Evolutionary conservation across 1,140 invertebrate species (phyloP), one percentile per base, ranked within the genome.

Genomic region (Orchestia grillus): DNA sequence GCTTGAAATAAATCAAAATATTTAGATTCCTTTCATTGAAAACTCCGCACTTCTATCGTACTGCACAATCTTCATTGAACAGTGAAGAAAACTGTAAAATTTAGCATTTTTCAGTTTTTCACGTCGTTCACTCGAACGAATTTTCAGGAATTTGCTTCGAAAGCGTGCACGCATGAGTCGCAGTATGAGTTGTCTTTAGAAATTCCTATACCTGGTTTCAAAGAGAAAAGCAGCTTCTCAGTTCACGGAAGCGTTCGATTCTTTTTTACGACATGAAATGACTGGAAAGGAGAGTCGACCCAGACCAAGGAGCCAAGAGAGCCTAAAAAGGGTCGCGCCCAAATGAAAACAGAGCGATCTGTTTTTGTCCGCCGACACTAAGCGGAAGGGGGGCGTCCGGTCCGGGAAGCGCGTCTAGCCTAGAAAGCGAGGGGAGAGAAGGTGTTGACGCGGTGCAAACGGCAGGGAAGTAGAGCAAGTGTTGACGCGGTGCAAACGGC

Each of bases 301-400:
- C 92, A 94, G 44, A 19, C 92, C 44, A 94, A 94, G 92, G 43
- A 94, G 44, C 43, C 92, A 45, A n/a, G 44, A 45, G 92, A 94
- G 62, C 62, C 28, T 77, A 77, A 77, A 77, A 77, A 77, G 62
- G 62, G 62, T 77, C 62, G 62, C 62, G 62, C 62, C 62, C 62
- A 77, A 77, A 77, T 77, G 62, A 77, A 77, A 77, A 77, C 62
- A 77, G 62, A 77, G 62, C 28, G 62, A 77, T 77, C 62, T 77
- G 62, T 77, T 77, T 77, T 77, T 77, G 62, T 77, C 11, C 62
- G 15, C 36, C 62, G 28, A 77, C 62, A 77, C 28, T 8, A 77
- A 77, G 28, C 62, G 62, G 62, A 77, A 77, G 62, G 62, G 11
- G 1, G 3, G 62, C 62, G 62, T 77, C 62, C 62, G 62, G 62